These are phyloP conservation scores for Peromyscus attwateri DNA, from an alignment of 2,797 vertebrate genomes.

Conservation along the genomic window DNA sequence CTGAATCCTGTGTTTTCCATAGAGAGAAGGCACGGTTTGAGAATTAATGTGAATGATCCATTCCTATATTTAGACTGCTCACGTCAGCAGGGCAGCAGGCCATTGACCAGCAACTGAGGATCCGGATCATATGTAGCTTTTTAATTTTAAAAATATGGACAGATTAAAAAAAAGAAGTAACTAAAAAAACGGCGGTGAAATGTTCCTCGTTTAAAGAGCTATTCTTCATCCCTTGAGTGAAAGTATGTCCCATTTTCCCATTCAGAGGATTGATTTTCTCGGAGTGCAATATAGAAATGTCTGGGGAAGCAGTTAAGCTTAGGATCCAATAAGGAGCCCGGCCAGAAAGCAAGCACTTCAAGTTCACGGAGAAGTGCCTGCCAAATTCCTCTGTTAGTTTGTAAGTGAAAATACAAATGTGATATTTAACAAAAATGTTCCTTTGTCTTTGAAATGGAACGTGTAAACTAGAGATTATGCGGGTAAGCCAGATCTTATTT, in stretches of 20 bases:
- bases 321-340: slow-evolving; percentile 1
- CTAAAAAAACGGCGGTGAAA: slow-evolving; percentile 48
- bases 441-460: slow-evolving; percentile 39
- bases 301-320: slow-evolving; percentile 76
- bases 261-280: slow-evolving; percentile 45
- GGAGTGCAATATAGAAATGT: slow-evolving; percentile 26
- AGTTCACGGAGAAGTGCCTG: not conserved
- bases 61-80: slow-evolving; percentile 70
- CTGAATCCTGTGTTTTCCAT: slow-evolving; percentile 77
- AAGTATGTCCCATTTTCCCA: slow-evolving; percentile 63
- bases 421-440: not conserved
- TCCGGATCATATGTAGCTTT: slow-evolving; percentile 19
- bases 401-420: slow-evolving; percentile 62
- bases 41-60: slow-evolving; percentile 67
- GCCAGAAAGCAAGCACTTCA: slow-evolving; percentile 13
- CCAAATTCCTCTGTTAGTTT: slow-evolving; percentile 19
- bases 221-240: slow-evolving; percentile 44
- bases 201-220: slow-evolving; percentile 46
- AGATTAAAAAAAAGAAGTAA: slow-evolving; percentile 39
- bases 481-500: not conserved
- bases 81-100: not conserved
- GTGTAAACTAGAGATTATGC: slow-evolving; percentile 14
- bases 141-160: slow-evolving; percentile 65
- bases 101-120: not conserved
- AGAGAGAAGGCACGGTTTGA: slow-evolving; percentile 77